Conservation (phyloP, 1,140 invertebrate species). For the Ridgeia piscesae region DNA sequence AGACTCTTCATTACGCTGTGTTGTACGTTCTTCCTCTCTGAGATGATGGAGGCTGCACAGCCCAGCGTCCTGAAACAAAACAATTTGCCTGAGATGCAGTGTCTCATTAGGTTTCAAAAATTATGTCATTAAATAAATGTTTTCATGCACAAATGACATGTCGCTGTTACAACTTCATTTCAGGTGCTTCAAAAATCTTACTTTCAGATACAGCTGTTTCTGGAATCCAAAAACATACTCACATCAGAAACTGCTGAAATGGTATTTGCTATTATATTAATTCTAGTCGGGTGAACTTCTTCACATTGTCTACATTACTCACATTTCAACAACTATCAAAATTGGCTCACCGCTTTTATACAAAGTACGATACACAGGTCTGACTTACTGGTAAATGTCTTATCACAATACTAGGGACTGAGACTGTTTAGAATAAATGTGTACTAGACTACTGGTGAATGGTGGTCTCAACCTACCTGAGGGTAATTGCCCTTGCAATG, state of each 20-base stretch:
- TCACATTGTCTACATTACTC: no score
- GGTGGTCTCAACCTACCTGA: slow-evolving; percentile 61
- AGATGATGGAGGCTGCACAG: slow-evolving; percentile 87
- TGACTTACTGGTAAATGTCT: neutral
- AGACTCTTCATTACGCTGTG: slow-evolving; percentile 88
- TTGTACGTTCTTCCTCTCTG: slow-evolving; percentile 91
- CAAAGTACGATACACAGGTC: neutral
- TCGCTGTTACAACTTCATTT: neutral
- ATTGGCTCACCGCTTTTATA: neutral
- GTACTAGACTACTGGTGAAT: neutral
- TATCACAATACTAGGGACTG: neutral
- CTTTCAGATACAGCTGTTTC: neutral
- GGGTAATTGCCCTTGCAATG: slow-evolving; percentile 82
- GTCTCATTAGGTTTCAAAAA: neutral
- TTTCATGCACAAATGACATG: neutral
- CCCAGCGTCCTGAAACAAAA: slow-evolving; percentile 70
- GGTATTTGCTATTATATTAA: neutral
- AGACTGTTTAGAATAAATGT: neutral
- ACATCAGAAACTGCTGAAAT: neutral
- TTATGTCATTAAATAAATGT: neutral
- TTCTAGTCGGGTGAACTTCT: neutral
- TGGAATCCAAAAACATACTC: neutral
- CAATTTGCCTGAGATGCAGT: neutral
- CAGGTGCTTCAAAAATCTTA: neutral
- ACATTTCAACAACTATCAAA: no score